Evolutionary conservation across 2,113 vertebrate species (phyloP).

Genomic region (Alaudala cheleensis): DNA sequence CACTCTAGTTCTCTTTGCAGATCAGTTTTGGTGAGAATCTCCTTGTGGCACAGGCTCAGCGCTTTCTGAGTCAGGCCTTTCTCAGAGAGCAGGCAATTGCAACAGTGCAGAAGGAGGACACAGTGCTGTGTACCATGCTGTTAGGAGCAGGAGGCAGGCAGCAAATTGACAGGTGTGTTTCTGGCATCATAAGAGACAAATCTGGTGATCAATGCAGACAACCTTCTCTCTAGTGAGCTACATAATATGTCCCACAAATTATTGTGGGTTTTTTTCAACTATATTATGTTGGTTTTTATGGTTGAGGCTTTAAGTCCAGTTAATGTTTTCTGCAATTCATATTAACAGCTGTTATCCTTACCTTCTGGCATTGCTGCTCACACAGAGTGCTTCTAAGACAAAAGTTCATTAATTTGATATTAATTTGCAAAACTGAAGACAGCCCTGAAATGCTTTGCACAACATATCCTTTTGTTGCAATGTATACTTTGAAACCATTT

Average conservation of each 20-base stretch:
- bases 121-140: background rate
- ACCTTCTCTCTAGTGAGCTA: background rate
- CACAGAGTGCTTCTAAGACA: background rate
- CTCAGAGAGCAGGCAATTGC: background rate
- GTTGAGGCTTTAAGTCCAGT: background rate
- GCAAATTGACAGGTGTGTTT: background rate
- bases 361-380: background rate
- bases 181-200: background rate
- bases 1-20: background rate
- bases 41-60: background rate
- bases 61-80: background rate
- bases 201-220: background rate
- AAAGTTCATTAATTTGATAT: background rate
- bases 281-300: background rate
- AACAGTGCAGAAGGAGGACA: background rate
- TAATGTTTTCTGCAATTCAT: background rate
- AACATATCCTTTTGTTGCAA: background rate
- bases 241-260: background rate
- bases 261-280: rapidly evolving
- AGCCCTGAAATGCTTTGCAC: background rate
- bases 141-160: background rate
- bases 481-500: background rate
- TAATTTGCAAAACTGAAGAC: background rate
- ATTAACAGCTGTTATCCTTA: background rate
- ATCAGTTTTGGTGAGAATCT: background rate